phyloP scores from a whole-genome alignment of 2,113 vertebrate species.

The Cyprinodon variegatus region DNA sequence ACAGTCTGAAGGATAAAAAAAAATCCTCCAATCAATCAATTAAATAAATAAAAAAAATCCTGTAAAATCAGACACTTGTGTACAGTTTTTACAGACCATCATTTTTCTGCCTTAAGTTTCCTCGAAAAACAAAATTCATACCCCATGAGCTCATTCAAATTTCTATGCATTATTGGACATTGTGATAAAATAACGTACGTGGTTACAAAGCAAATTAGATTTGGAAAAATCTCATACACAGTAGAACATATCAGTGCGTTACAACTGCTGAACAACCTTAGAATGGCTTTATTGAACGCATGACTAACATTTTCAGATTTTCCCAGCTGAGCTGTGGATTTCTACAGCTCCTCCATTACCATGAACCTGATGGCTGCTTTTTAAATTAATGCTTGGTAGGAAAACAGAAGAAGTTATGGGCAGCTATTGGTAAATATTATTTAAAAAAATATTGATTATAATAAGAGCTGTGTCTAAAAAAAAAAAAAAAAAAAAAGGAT shows the following conservation, averaged over 20 bases:
- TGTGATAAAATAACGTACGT: neutral
- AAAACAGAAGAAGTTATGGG: neutral
- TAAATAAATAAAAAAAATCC: slow-evolving; percentile 24
- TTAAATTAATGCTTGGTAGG: neutral
- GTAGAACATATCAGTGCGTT: neutral
- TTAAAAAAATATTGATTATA: too few species aligned
- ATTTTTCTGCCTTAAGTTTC: slow-evolving; percentile 42
- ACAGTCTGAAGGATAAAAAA: slow-evolving; percentile 46
- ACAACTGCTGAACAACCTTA: neutral
- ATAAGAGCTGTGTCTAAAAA: too few species aligned
- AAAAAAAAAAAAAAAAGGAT: too few species aligned
- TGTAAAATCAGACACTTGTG: slow-evolving; percentile 54
- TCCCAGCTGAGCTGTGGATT: too few species aligned
- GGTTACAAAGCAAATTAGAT: neutral
- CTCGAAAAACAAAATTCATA: neutral
- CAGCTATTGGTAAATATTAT: neutral
- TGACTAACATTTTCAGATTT: neutral
- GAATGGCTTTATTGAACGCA: neutral
- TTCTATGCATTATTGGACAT: neutral
- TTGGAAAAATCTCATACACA: neutral
- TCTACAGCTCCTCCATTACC: too few species aligned
- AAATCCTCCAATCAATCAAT: slow-evolving; percentile 39
- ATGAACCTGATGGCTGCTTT: neutral
- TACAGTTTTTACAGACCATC: slow-evolving; percentile 61
- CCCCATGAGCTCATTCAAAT: neutral